phyloP scores from a whole-genome alignment of 64 coral and sea anemone species.

The Montipora sp. region DNA sequence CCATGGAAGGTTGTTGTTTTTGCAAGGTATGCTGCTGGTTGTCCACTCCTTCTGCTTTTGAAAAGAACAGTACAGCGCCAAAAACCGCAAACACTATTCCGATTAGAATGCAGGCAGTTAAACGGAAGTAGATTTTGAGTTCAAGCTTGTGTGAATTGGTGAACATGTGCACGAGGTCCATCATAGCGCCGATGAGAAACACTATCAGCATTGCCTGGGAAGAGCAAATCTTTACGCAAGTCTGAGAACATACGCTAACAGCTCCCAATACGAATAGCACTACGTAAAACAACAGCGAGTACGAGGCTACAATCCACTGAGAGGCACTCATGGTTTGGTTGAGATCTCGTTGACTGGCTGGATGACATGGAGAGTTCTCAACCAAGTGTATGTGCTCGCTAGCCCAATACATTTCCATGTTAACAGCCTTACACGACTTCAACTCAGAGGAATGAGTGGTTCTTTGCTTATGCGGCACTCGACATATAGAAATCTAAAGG shows the following conservation, averaged over 20 bases:
- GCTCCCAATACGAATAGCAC: slow-evolving; percentile 30
- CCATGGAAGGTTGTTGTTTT: slow-evolving; percentile 75
- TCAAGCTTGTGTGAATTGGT: slow-evolving; percentile 11
- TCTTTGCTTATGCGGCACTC: too few relatives aligned
- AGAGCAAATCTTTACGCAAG: slow-evolving; percentile 38
- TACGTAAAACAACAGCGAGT: slow-evolving; percentile 60
- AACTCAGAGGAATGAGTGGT: too few relatives aligned
- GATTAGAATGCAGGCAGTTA: slow-evolving; percentile 22
- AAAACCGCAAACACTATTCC: slow-evolving; percentile 38
- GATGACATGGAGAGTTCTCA: neutral
- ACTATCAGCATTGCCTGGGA: slow-evolving; percentile 44
- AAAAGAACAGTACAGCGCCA: slow-evolving; percentile 61
- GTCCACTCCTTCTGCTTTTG: neutral
- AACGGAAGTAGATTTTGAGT: slow-evolving; percentile 56
- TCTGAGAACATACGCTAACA: slow-evolving; percentile 10
- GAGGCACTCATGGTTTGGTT: slow-evolving; percentile 29
- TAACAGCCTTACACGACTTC: neutral
- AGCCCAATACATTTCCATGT: neutral
- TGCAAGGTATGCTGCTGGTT: neutral
- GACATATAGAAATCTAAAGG: too few relatives aligned
- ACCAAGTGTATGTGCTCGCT: neutral
- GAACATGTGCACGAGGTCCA: slow-evolving; percentile 41
- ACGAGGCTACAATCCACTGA: slow-evolving; percentile 29
- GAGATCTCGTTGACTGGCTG: slow-evolving; percentile 10
- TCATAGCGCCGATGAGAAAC: slow-evolving; percentile 60